Evolutionary conservation across 2,888 invertebrate genomes (phyloP), one percentile per base, ranked within the genome.

Genomic region (Palloptera scutellata): DNA sequence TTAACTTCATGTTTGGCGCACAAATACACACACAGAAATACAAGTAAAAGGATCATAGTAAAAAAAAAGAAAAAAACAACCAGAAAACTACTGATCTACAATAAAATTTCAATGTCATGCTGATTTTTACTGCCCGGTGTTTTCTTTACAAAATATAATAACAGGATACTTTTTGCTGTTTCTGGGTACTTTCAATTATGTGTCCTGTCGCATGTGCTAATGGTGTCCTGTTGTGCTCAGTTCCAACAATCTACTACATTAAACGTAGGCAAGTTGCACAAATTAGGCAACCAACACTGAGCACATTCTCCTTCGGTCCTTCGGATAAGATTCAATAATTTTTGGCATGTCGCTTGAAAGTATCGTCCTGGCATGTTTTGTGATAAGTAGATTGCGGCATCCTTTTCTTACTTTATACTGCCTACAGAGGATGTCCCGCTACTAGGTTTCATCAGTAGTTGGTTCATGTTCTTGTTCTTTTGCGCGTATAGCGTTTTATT

Each of bases 101-200:
- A 17, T 43, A 70, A 68, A 68, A 65, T 63, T 62, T 45, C 61
- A 58, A 65, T 67, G 68, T 68, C 72, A 68, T 68, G 70, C 66
- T 66, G 67, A 55, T 67, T 54, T 58, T 66, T 13, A 57, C 12
- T 19, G 43, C 58, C 58, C 59, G 61, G 41, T 52, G 30, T 54
- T n/a, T 43, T 17, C 15, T 12, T 45, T 12, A 3, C 30, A 19
- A n/a, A n/a, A n/a, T n/a, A n/a, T n/a, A n/a, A n/a, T n/a, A n/a
- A n/a, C n/a, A n/a, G n/a, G n/a, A n/a, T n/a, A n/a, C n/a, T n/a
- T n/a, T n/a, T 63, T 64, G 64, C 67, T 55, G 64, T 59, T 67
- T 52, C 17, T 53, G 65, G 61, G 60, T 69, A 71, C 63, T 51
- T 63, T 30, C 17, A 13, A 12, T 13, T 48, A 11, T 41, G 19